Base-by-base conservation (phyloP, 2,888 invertebrate genomes). In the Boloria selene region DNA sequence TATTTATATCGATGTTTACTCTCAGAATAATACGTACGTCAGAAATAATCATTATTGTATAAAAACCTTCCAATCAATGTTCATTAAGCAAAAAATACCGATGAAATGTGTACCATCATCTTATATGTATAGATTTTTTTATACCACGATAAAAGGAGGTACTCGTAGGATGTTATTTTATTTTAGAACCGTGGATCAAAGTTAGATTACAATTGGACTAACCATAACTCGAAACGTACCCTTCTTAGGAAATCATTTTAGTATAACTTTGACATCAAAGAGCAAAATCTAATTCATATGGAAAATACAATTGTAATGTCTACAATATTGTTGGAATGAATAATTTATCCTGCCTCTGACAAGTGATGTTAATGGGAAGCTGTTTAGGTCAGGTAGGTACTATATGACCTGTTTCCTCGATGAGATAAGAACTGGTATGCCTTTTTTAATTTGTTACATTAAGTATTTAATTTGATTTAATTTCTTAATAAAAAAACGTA, bases 311-410 rank as follows among this genome's bases (percentile, higher is more conserved):
- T 42, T 51, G 42, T 65, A 52, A 66, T 51, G 66, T 61, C 55
- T 60, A 60, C 63, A 44, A 59, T 67, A 58, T 67, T 67, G 63
- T 63, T 56, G 52, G 44, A 63, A 67, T 67, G 66, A 67, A 69
- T 67, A 66, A 69, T 67, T 69, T 67, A 67, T 67, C 60, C 38
- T 31, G 51, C 31, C 45, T 56, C 69, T n/a, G 56, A 44, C 51
- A 52, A 59, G 56, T 67, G 54, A 66, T 66, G 63, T 42, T 63
- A 49, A 64, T 45, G 62, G 59, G 59, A 38, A 45, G 53, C 42
- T 65, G 70, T 61, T 56, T 60, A 67, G 65, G 58, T 65, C 66
- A 69, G 60, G 60, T 62, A 16, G 54, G 47, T 60, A 63, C 54
- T 44, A 67, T 52, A 59, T 66, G 66, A 66, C 68, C 68, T 69